phyloP scores from a whole-genome alignment of 2,888 invertebrate species.

The Luperina testacea region DNA sequence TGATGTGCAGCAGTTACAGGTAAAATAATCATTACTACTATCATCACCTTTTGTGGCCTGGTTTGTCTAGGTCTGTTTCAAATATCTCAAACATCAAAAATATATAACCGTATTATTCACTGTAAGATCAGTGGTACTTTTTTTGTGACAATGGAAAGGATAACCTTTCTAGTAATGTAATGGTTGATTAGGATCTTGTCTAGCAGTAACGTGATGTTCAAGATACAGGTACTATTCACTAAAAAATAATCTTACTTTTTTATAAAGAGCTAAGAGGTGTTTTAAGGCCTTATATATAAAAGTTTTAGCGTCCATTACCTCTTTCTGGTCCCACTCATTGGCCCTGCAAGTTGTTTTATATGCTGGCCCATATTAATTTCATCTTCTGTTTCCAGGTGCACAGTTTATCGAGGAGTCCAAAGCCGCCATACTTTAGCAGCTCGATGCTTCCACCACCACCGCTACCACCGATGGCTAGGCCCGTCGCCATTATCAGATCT shows the following conservation, averaged over 20 bases:
- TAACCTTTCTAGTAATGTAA: background rate
- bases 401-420: slow-evolving; percentile 92
- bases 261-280: background rate
- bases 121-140: background rate
- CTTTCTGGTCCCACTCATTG: background rate
- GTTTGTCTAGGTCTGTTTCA: background rate
- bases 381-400: slow-evolving; percentile 79
- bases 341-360: background rate
- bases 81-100: too few relatives aligned
- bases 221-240: too few relatives aligned
- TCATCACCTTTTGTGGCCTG: background rate
- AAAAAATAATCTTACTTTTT: background rate
- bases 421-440: slow-evolving; percentile 96
- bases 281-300: background rate
- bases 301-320: background rate
- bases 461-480: slow-evolving; percentile 98
- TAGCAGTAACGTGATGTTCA: background rate
- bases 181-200: background rate
- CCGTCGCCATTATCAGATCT: slow-evolving; percentile 98
- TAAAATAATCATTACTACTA: slow-evolving; percentile 66
- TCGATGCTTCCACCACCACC: slow-evolving; percentile 98
- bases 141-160: background rate
- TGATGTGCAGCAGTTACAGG: slow-evolving; percentile 93
- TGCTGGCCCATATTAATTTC: background rate
- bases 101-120: too few relatives aligned